These are phyloP conservation scores for Limnephilus auricula DNA, from an alignment of 2,888 invertebrate genomes.

Conservation along the genomic window DNA sequence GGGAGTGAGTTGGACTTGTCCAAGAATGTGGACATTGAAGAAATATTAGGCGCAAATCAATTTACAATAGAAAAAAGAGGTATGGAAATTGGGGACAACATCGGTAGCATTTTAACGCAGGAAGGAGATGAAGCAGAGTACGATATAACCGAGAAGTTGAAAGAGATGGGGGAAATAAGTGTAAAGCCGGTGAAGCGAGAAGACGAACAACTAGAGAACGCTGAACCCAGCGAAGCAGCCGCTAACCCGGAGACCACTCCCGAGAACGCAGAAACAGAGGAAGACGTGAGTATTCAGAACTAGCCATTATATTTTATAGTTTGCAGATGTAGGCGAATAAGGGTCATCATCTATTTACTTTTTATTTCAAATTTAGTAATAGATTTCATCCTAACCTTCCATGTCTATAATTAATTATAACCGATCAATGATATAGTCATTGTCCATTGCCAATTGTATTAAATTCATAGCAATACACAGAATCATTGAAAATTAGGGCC, in stretches of 20 bases:
- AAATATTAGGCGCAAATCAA: conserved; percentile 74
- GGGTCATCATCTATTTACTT: background rate
- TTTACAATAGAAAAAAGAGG: conserved; percentile 72
- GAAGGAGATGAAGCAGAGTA: conserved; percentile 72
- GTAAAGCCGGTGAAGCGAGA: conserved; percentile 73
- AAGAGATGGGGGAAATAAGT: conserved; percentile 80
- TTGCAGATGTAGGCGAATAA: background rate
- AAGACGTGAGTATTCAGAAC: conserved; percentile 72
- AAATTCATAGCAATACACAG: background rate
- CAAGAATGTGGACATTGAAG: conserved; percentile 76
- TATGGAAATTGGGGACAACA: conserved; percentile 14
- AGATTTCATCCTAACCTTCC: background rate
- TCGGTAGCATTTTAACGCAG: conserved; percentile 20
- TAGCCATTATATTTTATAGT: background rate
- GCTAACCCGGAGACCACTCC: conserved; percentile 68
- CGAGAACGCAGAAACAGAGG: conserved; percentile 69
- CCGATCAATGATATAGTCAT: background rate
- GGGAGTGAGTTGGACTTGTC: conserved; percentile 75
- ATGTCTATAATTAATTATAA: background rate
- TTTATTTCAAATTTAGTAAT: background rate
- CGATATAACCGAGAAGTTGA: conserved; percentile 80
- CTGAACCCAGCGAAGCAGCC: conserved; percentile 67
- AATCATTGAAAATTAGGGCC: background rate
- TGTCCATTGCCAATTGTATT: background rate
- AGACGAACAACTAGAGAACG: conserved; percentile 70